Evolutionary conservation across 2,797 vertebrate species (phyloP).

Genomic region (Carapus acus): DNA sequence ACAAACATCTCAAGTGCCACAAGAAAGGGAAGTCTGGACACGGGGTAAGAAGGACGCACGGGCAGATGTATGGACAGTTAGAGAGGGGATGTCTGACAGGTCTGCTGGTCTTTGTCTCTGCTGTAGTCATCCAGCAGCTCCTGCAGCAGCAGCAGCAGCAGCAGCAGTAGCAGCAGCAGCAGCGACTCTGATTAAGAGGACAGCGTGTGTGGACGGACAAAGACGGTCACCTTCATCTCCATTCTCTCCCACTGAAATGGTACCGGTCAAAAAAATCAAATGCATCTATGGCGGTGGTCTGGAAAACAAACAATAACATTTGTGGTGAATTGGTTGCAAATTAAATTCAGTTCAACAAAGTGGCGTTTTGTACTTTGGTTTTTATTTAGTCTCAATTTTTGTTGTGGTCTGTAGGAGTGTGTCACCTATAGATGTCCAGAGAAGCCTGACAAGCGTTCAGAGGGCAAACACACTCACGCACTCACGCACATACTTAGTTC

Average conservation of each 20-base stretch:
- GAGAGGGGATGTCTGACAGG: background rate
- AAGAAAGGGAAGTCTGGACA: slow-evolving; percentile 53
- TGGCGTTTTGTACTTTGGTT: too few relatives aligned
- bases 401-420: too few relatives aligned
- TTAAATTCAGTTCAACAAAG: too few relatives aligned
- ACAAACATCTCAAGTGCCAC: slow-evolving; percentile 54
- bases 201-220: background rate
- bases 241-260: background rate
- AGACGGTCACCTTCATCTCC: slow-evolving; percentile 1
- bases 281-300: too few relatives aligned
- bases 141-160: slow-evolving; percentile 43
- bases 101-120: background rate
- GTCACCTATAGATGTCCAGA: too few relatives aligned
- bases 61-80: too few relatives aligned
- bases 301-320: too few relatives aligned
- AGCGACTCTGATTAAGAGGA: slow-evolving; percentile 58
- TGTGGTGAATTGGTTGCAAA: too few relatives aligned
- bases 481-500: too few relatives aligned
- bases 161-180: slow-evolving; percentile 12
- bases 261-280: slow-evolving; percentile 12
- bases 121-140: slow-evolving; percentile 64
- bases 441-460: too few relatives aligned
- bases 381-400: too few relatives aligned
- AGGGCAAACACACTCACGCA: slow-evolving; percentile 4
- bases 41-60: slow-evolving; percentile 54